Conservation (phyloP, 92 coral and sea anemone species). For the Actinostola sp. region DNA sequence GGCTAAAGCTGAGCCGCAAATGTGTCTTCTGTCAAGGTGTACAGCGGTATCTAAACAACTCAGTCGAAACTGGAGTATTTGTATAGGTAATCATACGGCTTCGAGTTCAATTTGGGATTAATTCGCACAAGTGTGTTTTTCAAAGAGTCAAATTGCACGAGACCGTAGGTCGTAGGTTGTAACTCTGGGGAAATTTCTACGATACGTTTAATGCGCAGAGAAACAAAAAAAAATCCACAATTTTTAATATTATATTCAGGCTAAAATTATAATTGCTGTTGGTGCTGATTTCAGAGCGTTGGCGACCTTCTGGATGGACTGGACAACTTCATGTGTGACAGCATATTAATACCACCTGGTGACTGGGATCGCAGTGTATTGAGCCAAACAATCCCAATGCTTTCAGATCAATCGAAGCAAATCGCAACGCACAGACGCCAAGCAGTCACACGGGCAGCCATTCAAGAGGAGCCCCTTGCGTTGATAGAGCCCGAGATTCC, state of each 20-base stretch:
- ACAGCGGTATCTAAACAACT: too few species aligned
- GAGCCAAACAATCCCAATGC: slow-evolving; percentile 82
- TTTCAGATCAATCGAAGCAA: slow-evolving; percentile 76
- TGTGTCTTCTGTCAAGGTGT: too few species aligned
- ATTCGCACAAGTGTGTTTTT: too few species aligned
- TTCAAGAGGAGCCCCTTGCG: slow-evolving; percentile 9
- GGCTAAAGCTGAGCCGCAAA: too few species aligned
- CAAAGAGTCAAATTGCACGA: too few species aligned
- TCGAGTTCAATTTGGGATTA: too few species aligned
- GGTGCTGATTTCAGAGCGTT: slow-evolving; percentile 52
- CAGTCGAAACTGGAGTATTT: too few species aligned
- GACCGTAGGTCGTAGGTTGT: too few species aligned
- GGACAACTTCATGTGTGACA: slow-evolving; percentile 70
- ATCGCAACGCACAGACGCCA: slow-evolving; percentile 65
- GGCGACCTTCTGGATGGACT: slow-evolving; percentile 68
- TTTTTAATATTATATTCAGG: too few species aligned
- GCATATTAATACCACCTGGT: slow-evolving; percentile 93
- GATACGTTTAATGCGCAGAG: too few species aligned
- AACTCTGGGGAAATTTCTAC: too few species aligned
- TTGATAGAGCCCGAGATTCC: slow-evolving; percentile 8
- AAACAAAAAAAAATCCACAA: not conserved
- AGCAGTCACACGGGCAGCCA: slow-evolving; percentile 22
- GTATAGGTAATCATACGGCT: too few species aligned
- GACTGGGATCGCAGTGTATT: slow-evolving; percentile 93
- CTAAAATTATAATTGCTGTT: not conserved